phyloP scores from a whole-genome alignment of 1,140 invertebrate genomes.

The Scaptomyza graminum region DNA sequence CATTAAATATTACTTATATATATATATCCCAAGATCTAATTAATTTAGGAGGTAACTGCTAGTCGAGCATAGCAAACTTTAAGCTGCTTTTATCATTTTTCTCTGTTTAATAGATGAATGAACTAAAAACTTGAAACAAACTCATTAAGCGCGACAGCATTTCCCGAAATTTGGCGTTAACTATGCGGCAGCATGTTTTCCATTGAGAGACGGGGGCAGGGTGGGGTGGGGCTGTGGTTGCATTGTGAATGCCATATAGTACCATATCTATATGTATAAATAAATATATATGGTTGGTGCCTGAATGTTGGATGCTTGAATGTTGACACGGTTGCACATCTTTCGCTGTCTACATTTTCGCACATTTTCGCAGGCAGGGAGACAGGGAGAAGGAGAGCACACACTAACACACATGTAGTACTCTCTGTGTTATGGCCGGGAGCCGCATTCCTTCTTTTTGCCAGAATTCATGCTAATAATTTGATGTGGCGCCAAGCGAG shows the following conservation, averaged over 20 bases:
- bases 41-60: background rate
- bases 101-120: slow-evolving; percentile 25
- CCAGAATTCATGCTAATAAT: slow-evolving; percentile 81
- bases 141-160: slow-evolving; percentile 65
- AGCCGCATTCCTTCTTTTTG: slow-evolving; percentile 55
- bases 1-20: too few relatives aligned
- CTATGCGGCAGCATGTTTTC: background rate
- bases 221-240: background rate
- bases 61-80: background rate
- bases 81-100: background rate
- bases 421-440: slow-evolving; percentile 20
- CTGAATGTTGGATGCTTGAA: slow-evolving; percentile 3
- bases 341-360: slow-evolving; percentile 57
- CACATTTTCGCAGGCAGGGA: slow-evolving; percentile 42
- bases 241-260: too few relatives aligned
- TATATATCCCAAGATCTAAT: too few relatives aligned
- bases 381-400: slow-evolving; percentile 9
- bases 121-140: slow-evolving; percentile 57
- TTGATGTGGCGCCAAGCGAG: slow-evolving; percentile 62
- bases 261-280: background rate
- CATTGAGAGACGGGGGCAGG: too few relatives aligned
- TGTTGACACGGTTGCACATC: slow-evolving; percentile 51
- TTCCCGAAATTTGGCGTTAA: slow-evolving; percentile 43
- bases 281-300: background rate
- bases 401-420: slow-evolving; percentile 29